These are phyloP conservation scores for Agrypnia vestita DNA, from an alignment of 1,140 invertebrate species.

Conservation along the genomic window DNA sequence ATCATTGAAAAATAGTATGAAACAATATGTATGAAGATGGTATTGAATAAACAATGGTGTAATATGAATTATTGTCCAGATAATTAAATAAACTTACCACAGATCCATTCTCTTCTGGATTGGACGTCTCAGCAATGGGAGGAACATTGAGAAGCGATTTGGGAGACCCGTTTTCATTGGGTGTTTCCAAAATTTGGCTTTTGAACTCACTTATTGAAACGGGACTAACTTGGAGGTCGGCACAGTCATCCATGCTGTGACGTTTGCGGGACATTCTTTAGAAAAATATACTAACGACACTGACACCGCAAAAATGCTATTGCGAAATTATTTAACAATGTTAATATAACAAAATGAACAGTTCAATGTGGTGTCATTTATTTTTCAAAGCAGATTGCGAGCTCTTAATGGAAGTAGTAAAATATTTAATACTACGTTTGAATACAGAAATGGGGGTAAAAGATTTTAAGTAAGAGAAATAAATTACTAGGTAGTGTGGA, in stretches of 20 bases:
- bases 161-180: constrained; percentile 8
- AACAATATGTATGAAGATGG: too few species aligned
- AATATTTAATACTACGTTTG: neutral
- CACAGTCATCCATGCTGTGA: constrained; percentile 52
- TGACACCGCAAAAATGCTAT: neutral
- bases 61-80: neutral
- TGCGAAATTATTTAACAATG: too few species aligned
- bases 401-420: neutral
- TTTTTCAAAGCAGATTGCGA: neutral
- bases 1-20: too few species aligned
- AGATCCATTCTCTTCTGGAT: constrained; percentile 21
- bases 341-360: too few species aligned
- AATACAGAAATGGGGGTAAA: neutral
- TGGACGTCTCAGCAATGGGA: neutral
- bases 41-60: too few species aligned
- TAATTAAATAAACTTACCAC: constrained; percentile 16
- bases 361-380: neutral
- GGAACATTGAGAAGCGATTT: neutral
- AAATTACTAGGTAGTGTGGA: too few species aligned
- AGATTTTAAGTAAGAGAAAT: too few species aligned
- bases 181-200: constrained; percentile 27
- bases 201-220: constrained; percentile 34
- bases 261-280: constrained; percentile 52
- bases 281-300: constrained; percentile 16
- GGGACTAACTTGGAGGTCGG: constrained; percentile 17